Conservation (phyloP, 2,888 invertebrate species). For the Melieria omissa region DNA sequence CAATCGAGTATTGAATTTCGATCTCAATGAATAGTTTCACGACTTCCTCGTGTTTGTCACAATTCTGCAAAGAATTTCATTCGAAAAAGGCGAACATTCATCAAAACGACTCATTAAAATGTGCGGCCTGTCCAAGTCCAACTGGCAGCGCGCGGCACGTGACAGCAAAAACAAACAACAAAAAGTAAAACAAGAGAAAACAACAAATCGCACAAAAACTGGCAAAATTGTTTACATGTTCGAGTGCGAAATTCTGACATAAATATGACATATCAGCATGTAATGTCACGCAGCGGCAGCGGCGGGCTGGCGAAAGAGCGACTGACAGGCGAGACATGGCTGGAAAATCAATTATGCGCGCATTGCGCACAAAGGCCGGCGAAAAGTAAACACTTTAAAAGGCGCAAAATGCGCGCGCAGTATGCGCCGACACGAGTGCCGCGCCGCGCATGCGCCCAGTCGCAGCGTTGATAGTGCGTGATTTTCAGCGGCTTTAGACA, state of each 20-base stretch:
- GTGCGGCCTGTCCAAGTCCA: too few relatives aligned
- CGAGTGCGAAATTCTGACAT: conserved; percentile 15
- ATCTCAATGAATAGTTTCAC: too few relatives aligned
- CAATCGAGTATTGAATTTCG: too few relatives aligned
- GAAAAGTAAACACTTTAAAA: neutral
- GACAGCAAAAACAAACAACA: too few relatives aligned
- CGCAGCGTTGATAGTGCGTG: neutral
- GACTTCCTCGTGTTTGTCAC: too few relatives aligned
- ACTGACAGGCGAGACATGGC: conserved; percentile 31
- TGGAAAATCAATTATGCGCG: conserved; percentile 35
- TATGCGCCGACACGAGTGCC: conserved; percentile 2
- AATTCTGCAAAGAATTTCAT: too few relatives aligned
- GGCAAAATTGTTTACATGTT: too few relatives aligned
- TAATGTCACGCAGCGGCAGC: conserved; percentile 27
- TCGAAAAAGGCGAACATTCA: too few relatives aligned
- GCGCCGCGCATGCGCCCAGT: neutral
- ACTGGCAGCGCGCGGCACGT: too few relatives aligned
- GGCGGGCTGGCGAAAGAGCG: conserved; percentile 7
- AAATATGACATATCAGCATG: conserved; percentile 36
- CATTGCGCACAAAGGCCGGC: neutral
- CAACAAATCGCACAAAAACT: too few relatives aligned
- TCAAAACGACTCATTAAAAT: too few relatives aligned
- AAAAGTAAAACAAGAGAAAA: too few relatives aligned
- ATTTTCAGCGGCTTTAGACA: neutral
- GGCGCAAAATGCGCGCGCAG: neutral